Evolutionary conservation across 2,888 invertebrate species (phyloP), one percentile per base, ranked within the genome.

Genomic region (Tridacna gigas): DNA sequence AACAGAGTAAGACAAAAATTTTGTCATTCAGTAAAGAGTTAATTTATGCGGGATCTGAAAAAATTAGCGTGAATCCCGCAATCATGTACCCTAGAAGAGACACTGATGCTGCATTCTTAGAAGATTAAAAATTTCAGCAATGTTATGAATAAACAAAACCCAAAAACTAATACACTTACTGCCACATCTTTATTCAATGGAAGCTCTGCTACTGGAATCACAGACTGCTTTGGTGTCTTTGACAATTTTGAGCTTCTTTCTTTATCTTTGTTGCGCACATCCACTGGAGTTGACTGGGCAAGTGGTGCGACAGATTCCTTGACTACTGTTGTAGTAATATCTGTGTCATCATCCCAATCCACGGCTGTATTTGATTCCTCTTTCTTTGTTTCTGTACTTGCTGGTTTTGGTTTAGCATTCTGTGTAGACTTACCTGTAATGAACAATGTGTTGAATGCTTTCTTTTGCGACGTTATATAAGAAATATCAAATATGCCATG

Each of bases 261-360:
- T 13, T 13, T 11, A 12, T 45, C n/a, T 20, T 20, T 67, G 5
- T 45, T 28, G 2, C 28, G 65, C 20, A 28, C 65, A 26, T 65
- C 65, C 25, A 69, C 20, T 5, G 71, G 71, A n/a, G 71, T 71
- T 0, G 71, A 71, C 18, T 51, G 71, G n/a, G 71, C 71, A 18
- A 71, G 25, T 12, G 71, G 71, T 25, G 51, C 25, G 25, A 1
- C 18, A 15, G 47, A 51, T 26, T 71, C 22, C n/a, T 25, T 71
- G 0, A 9, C 13, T 4, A 26, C 9, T 51, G 22, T 71, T 3
- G 71, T 12, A 2, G 48, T 63, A n/a, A 13, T 26, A 13, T 71
- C 71, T 12, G 22, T 51, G 22, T 71, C 51, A 3, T 71, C 26
- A 51, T 71, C 71, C 71, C 71, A 71, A 47, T 69, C 69, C n/a